Base-by-base conservation (phyloP, 2,888 invertebrate species). In the Charanyca ferruginea region DNA sequence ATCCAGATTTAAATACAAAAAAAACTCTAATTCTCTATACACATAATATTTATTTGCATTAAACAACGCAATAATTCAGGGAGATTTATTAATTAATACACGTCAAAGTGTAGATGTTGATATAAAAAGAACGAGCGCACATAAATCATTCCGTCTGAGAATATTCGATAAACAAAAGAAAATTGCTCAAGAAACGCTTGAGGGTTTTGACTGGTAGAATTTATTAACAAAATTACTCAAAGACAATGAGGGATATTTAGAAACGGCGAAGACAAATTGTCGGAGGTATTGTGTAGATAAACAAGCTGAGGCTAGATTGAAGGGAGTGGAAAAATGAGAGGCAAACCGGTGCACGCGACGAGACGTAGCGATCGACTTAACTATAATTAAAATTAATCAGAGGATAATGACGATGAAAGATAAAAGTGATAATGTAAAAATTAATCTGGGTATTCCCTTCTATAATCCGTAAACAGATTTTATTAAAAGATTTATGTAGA, bases 181-280 rank as follows among this genome's bases (percentile, higher is more conserved):
- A 87, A 87, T 88, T 87, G 86, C 86, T 84, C 83, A 83, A 86
- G 82, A 85, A 78, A 83, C 76, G 83, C 84, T 86, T 83, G 88
- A 88, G 88, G 89, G 89, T 90, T 93, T 89, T 90, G 91, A 92
- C 90, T 92, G 89, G 87, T 86, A 85, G 88, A 90, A 93, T 92
- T 94, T 94, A 93, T 93, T 92, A 91, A 91, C 88, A 88, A 88
- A 94, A 94, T 94, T 92, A 93, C 89, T 94, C 92, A 92, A 90
- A 92, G 92, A 93, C 93, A 94, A 93, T 92, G 91, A 90, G 88
- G 87, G 90, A 93, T 93, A 91, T 93, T 93, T 91, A 90, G 91
- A 90, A 88, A 87, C 87, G 89, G 89, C 86, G 87, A 91, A 92
- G 93, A 94, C 91, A 93, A 93, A 94, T 94, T 89, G 90, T 86